Base-by-base conservation (phyloP, 2,888 invertebrate genomes). In the Zhuqinia jingwanae region DNA sequence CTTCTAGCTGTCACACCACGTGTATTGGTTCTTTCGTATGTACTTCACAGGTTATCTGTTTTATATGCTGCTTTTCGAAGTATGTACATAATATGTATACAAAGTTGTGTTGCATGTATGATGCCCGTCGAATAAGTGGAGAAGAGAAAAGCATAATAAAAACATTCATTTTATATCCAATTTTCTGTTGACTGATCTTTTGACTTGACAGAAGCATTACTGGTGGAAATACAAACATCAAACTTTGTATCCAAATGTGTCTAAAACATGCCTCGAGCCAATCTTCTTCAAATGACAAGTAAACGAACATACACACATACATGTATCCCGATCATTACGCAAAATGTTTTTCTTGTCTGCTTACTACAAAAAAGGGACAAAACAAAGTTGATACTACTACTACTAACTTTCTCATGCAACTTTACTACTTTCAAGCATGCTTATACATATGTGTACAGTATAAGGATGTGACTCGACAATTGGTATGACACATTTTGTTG, bases 171-270 rank as follows among this genome's bases (percentile, higher is more conserved):
- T 84, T 84, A 84, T 70, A 78, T 84, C 84, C 78, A 53, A 84
- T 84, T 84, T 84, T 77, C 84, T 84, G 77, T 84, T 78, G 68
- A 78, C 84, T 84, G 84, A 84, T 84, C 84, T 78, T 70, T 84
- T 78, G 84, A 78, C 77, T 84, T 84, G 77, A 84, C 84, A 84
- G 84, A 53, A 58, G 56, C 30, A 77, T 53, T 68, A 79, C 53
- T 53, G 42, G 10, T 20, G 68, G 70, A 84, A 78, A 84, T 78
- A 70, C 84, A 84, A 78, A 84, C 84, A 84, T 84, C 84, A 84
- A 84, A 84, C 77, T 78, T 83, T 84, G 60, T 76, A 78, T 36
- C 63, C 36, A 79, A 84, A 84, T 77, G 84, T 84, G 84, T 84
- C 84, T 70, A 77, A 84, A 84, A 84, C 84, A 84, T 84, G 77